Conservation (phyloP, 2,113 vertebrate species). For the Psittacula cyanocephala region DNA sequence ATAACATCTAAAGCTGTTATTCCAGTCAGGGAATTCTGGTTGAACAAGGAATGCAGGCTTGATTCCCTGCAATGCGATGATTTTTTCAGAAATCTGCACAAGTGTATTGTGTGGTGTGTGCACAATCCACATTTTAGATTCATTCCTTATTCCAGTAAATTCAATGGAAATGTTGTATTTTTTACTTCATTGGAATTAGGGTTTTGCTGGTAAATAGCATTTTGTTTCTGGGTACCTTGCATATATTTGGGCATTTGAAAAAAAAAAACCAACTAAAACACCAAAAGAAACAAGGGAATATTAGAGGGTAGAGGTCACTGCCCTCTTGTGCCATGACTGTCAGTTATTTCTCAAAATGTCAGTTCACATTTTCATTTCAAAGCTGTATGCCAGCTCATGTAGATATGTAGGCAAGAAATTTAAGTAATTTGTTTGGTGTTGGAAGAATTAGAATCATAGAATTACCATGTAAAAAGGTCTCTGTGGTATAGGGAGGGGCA, state of each 20-base stretch:
- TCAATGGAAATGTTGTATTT: background rate
- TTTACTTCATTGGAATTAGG: background rate
- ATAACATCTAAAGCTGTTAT: constrained; percentile 21
- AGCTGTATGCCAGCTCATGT: background rate
- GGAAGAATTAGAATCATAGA: background rate
- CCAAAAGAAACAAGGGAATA: background rate
- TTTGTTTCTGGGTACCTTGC: background rate
- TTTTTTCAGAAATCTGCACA: background rate
- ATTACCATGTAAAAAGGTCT: background rate
- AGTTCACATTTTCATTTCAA: constrained; percentile 15
- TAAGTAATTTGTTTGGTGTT: background rate
- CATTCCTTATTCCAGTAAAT: background rate
- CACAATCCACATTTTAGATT: background rate
- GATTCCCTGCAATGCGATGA: constrained; percentile 16
- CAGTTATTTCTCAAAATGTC: background rate
- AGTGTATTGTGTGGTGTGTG: background rate
- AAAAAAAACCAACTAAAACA: background rate
- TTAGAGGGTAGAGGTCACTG: background rate
- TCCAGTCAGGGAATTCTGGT: constrained; percentile 12
- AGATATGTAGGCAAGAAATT: background rate
- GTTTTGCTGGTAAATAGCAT: background rate
- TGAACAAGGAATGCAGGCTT: background rate
- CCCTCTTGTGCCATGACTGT: background rate
- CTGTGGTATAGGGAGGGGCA: background rate
- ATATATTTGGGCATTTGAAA: background rate